phyloP scores from a whole-genome alignment of 1,140 invertebrate genomes.

The Frieseomelitta varia region DNA sequence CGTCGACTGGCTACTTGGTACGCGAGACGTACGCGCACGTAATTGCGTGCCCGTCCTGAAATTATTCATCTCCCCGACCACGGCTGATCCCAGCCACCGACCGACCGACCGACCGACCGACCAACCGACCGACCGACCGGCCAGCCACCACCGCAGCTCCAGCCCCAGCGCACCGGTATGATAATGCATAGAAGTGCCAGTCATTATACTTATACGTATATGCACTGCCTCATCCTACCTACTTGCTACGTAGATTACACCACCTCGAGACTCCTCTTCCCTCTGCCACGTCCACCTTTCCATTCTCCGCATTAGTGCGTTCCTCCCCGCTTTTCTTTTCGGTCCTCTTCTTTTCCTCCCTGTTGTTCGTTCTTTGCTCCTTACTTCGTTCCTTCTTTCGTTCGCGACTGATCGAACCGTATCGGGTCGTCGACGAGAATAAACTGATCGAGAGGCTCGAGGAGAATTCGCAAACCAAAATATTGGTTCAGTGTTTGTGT shows the following conservation, averaged over 20 bases:
- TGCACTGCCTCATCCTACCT: constrained; percentile 64
- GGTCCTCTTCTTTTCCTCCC: not conserved
- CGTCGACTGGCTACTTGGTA: constrained; percentile 78
- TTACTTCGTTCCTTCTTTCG: not conserved
- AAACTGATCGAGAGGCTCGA: too few relatives aligned
- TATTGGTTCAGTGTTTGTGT: too few relatives aligned
- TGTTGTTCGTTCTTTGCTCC: not conserved
- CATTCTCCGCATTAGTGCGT: not conserved
- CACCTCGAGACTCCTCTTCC: constrained; percentile 50
- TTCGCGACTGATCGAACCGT: constrained; percentile 19
- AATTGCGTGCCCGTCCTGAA: constrained; percentile 81
- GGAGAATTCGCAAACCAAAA: too few relatives aligned
- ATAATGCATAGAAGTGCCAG: constrained; percentile 82
- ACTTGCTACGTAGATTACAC: constrained; percentile 72
- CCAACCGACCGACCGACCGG: constrained; percentile 49
- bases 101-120: constrained; percentile 53
- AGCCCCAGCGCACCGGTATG: constrained; percentile 70
- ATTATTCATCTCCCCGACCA: constrained; percentile 80
- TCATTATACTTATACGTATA: constrained; percentile 77
- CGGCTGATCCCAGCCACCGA: constrained; percentile 67
- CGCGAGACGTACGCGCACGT: constrained; percentile 81
- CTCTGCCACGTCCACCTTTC: constrained; percentile 39
- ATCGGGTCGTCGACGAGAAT: too few relatives aligned
- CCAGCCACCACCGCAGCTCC: constrained; percentile 60
- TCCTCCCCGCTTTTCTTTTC: not conserved